Evolutionary conservation across 2,797 vertebrate species (phyloP).

Genomic region (Zalophus californianus): DNA sequence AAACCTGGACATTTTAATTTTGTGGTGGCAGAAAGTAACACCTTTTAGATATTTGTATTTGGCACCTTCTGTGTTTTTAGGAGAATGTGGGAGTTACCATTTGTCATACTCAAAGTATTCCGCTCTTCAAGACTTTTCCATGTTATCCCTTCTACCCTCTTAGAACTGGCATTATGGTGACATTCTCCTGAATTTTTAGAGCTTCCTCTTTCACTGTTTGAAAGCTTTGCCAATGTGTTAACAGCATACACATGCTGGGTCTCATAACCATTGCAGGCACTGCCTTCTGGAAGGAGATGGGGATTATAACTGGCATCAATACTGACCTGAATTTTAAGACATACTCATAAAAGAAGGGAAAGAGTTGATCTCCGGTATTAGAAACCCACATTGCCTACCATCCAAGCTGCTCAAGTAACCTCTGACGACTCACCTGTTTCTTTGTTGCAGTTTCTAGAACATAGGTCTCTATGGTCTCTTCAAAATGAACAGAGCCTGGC

Average conservation of each 20-base stretch:
- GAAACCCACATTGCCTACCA: background rate
- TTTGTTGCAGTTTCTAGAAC: conserved; percentile 25
- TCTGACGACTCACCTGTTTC: background rate
- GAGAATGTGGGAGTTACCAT: background rate
- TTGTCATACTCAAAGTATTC: background rate
- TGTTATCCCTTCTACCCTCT: background rate
- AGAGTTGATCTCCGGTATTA: background rate
- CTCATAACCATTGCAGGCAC: background rate
- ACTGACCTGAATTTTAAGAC: conserved; percentile 5
- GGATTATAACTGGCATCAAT: background rate
- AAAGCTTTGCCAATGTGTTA: conserved; percentile 14
- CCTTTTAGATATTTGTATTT: background rate
- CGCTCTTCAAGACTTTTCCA: background rate
- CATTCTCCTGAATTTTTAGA: conserved; percentile 16
- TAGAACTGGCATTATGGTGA: background rate
- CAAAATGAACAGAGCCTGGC: background rate
- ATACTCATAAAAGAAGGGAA: background rate
- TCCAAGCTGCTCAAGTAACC: background rate
- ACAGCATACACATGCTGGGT: background rate
- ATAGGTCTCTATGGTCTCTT: too few relatives aligned
- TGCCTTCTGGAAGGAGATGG: conserved; percentile 1
- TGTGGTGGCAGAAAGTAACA: background rate
- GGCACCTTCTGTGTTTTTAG: background rate
- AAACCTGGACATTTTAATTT: background rate
- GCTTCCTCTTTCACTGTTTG: background rate